Evolutionary conservation across 2,888 invertebrate species (phyloP).

Genomic region (Brachylomia viminalis): DNA sequence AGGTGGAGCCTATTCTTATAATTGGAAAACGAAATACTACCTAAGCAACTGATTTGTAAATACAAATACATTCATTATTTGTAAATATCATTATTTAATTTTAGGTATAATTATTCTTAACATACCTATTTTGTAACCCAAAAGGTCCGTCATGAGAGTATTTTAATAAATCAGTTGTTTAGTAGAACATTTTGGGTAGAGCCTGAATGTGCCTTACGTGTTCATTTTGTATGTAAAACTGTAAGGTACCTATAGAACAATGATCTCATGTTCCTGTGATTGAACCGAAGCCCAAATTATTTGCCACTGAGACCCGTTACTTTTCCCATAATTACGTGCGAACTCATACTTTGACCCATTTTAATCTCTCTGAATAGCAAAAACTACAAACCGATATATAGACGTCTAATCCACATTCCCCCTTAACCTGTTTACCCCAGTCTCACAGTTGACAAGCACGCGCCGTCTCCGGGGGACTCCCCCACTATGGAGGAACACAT

Average conservation of each 20-base stretch:
- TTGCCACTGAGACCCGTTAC: neutral
- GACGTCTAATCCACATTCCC: constrained; percentile 17
- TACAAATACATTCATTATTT: too few relatives aligned
- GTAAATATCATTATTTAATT: too few relatives aligned
- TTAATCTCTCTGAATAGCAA: neutral
- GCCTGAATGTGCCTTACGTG: too few relatives aligned
- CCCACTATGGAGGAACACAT: constrained; percentile 7
- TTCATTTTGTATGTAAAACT: too few relatives aligned
- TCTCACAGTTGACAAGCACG: constrained; percentile 48
- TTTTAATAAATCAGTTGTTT: too few relatives aligned
- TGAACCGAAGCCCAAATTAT: neutral
- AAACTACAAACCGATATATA: constrained; percentile 12
- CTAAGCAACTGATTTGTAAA: too few relatives aligned
- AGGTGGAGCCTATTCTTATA: neutral
- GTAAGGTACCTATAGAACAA: too few relatives aligned
- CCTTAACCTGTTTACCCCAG: constrained; percentile 35
- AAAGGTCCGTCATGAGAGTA: too few relatives aligned
- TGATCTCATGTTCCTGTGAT: neutral
- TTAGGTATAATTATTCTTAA: too few relatives aligned
- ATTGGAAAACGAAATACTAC: too few relatives aligned
- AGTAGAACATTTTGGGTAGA: too few relatives aligned
- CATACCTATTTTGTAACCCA: too few relatives aligned
- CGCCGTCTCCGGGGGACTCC: constrained; percentile 15
- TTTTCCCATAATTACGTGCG: neutral
- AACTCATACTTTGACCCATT: neutral